Base-by-base conservation (phyloP, 30 jellyfish, hydroid and myxozoan genomes). In the Turritopsis dohrnii region DNA sequence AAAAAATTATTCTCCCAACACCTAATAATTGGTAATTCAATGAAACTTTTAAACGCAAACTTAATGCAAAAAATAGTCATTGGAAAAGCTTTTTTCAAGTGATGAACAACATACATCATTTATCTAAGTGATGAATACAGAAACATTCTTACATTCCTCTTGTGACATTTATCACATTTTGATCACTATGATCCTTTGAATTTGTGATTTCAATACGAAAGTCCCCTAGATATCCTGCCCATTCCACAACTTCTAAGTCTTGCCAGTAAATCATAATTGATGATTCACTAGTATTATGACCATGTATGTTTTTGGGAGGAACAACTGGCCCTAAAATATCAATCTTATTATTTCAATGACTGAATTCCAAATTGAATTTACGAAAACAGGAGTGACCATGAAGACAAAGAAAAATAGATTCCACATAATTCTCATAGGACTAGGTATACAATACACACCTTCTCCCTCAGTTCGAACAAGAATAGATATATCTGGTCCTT, bases 381-480 rank as follows among this genome's bases (percentile, higher is more conserved):
- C n/a, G n/a, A n/a, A n/a, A n/a, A n/a, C n/a, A n/a, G n/a, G n/a
- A n/a, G n/a, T n/a, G n/a, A n/a, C n/a, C n/a, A n/a, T n/a, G n/a
- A n/a, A n/a, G n/a, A n/a, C n/a, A n/a, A n/a, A n/a, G n/a, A n/a
- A n/a, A n/a, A n/a, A n/a, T n/a, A n/a, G n/a, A n/a, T n/a, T n/a
- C n/a, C n/a, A n/a, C n/a, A n/a, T n/a, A n/a, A n/a, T n/a, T n/a
- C n/a, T n/a, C n/a, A n/a, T n/a, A n/a, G n/a, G n/a, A n/a, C n/a
- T n/a, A n/a, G n/a, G n/a, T n/a, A n/a, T n/a, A 41, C 5, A 41
- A 41, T 69, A 69, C 16, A 16, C 19, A 69, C 77, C 30, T 1
- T 69, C 77, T n/a, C 31, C 77, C 19, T 27, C 77, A 7, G 77
- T 69, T 21, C 77, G 77, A 9, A 69, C 77, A n/a, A 69, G 31